Evolutionary conservation across 2,888 invertebrate genomes (phyloP).

Genomic region (Mellilla xanthometata): DNA sequence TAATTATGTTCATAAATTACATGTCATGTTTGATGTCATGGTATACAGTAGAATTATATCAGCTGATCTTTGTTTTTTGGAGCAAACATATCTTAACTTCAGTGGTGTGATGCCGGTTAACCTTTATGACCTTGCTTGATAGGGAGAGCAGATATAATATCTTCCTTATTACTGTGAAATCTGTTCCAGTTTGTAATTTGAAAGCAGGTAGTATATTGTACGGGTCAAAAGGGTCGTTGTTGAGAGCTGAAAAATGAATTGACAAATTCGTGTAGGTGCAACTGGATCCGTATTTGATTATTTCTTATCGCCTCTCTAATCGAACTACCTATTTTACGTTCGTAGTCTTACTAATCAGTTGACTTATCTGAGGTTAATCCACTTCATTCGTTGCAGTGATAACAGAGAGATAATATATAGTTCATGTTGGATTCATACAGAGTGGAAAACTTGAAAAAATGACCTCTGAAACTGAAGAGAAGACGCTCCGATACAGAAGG

Average conservation of each 20-base stretch:
- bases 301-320: conserved; percentile 1
- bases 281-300: not conserved
- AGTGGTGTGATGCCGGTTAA: conserved; percentile 1
- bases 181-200: too few relatives aligned
- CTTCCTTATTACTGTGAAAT: too few relatives aligned
- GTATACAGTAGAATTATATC: too few relatives aligned
- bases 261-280: not conserved
- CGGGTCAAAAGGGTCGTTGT: too few relatives aligned
- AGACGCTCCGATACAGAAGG: conserved; percentile 85
- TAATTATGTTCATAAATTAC: too few relatives aligned
- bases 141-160: too few relatives aligned
- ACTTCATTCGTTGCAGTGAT: conserved; percentile 20
- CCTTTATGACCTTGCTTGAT: conserved; percentile 9
- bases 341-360: not conserved
- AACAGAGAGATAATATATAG: conserved; percentile 15
- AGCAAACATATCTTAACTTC: too few relatives aligned
- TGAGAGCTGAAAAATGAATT: not conserved
- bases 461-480: conserved; percentile 73
- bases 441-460: conserved; percentile 37
- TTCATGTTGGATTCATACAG: too few relatives aligned
- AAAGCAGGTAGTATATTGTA: too few relatives aligned
- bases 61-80: too few relatives aligned
- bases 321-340: not conserved
- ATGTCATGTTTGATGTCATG: too few relatives aligned
- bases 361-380: conserved; percentile 14